phyloP scores from a whole-genome alignment of 2,888 invertebrate species.

The Pammene aurita region DNA sequence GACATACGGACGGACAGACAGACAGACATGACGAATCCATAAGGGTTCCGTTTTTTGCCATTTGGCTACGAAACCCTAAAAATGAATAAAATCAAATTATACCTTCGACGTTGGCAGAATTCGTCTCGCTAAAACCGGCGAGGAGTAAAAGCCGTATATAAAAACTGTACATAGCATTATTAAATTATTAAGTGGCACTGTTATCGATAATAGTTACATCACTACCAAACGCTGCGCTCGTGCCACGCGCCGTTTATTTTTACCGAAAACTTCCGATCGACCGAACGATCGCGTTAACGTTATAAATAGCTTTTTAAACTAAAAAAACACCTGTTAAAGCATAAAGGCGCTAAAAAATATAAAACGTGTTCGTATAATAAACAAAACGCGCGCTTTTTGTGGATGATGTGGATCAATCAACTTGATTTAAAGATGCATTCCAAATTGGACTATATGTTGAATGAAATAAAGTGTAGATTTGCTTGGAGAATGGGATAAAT shows the following conservation, averaged over 20 bases:
- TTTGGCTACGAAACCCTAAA: too few relatives aligned
- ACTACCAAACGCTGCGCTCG: slow-evolving; percentile 41
- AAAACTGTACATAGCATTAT: too few relatives aligned
- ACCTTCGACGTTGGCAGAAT: too few relatives aligned
- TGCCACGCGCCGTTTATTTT: slow-evolving; percentile 46
- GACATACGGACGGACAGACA: too few relatives aligned
- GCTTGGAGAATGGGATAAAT: background rate
- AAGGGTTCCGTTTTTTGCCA: too few relatives aligned
- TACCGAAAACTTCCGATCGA: slow-evolving; percentile 44
- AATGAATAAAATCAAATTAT: too few relatives aligned
- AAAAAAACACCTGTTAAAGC: slow-evolving; percentile 22
- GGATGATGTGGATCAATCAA: slow-evolving; percentile 7
- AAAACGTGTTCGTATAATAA: slow-evolving; percentile 31
- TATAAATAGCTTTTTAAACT: slow-evolving; percentile 36
- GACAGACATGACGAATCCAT: too few relatives aligned
- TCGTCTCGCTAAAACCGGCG: too few relatives aligned
- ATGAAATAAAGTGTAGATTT: background rate
- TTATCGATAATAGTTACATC: slow-evolving; percentile 7
- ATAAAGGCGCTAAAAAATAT: background rate
- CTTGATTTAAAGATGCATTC: background rate
- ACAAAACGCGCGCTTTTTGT: slow-evolving; percentile 8
- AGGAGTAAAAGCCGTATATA: too few relatives aligned
- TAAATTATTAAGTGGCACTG: too few relatives aligned
- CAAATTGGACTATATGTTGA: background rate
- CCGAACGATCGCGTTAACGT: slow-evolving; percentile 33